Percentiles rank a stretch among this genome's conserved stretches.
Conservation (phyloP, 2,797 vertebrate species). For the Harpagifer antarcticus region DNA sequence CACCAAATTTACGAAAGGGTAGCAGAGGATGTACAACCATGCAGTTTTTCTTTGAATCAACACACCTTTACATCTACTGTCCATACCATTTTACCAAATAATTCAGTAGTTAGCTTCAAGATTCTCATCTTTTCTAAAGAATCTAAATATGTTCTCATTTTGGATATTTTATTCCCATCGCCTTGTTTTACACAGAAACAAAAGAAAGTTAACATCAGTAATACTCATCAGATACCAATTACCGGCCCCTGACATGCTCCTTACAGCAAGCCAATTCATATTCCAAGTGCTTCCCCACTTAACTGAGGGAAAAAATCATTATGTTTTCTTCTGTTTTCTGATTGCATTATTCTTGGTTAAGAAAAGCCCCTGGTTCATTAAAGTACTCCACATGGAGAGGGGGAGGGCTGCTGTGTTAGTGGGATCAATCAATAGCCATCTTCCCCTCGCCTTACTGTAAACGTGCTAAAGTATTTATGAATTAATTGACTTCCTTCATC, state of each 20-base stretch:
- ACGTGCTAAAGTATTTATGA: conserved; percentile 90
- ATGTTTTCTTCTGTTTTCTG: conserved; percentile 65
- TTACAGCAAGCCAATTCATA: conserved; percentile 53
- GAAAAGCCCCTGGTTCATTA: conserved; percentile 74
- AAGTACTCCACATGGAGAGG: conserved; percentile 58
- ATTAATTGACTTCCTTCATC: conserved; percentile 86
- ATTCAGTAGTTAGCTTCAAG: background rate
- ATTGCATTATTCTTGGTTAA: conserved; percentile 72
- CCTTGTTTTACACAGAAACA: conserved; percentile 30
- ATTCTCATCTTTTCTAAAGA: background rate
- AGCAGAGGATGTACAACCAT: conserved; percentile 23
- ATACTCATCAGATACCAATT: conserved; percentile 52
- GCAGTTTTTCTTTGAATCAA: conserved; percentile 19
- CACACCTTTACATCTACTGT: conserved; percentile 22
- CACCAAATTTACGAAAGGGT: conserved; percentile 76
- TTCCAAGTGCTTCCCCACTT: conserved; percentile 53
- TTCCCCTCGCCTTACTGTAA: conserved; percentile 88
- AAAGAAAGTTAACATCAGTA: conserved; percentile 22
- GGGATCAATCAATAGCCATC: conserved; percentile 86
- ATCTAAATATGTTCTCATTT: background rate
- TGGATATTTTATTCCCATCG: background rate
- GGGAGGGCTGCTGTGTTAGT: conserved; percentile 78
- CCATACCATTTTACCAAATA: background rate
- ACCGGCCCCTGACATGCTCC: conserved; percentile 43
- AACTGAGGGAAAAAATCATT: conserved; percentile 70